phyloP scores from a whole-genome alignment of 1,140 invertebrate genomes.

The Apis florea region DNA sequence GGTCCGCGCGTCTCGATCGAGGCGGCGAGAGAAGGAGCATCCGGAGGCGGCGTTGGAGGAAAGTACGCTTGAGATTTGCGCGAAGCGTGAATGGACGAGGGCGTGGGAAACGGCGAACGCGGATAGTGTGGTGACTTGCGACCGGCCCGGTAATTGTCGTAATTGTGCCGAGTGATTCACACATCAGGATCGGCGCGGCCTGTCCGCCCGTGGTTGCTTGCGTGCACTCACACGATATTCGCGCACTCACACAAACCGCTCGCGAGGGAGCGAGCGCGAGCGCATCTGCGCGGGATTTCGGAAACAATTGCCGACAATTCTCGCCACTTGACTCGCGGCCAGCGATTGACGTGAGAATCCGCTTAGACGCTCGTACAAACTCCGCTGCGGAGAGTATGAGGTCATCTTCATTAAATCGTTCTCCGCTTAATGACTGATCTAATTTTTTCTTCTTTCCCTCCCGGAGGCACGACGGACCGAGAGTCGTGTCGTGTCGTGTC shows the following conservation, averaged over 20 bases:
- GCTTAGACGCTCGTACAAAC: slow-evolving; percentile 72
- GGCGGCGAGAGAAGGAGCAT: not conserved
- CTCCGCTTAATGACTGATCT: slow-evolving; percentile 80
- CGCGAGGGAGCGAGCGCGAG: slow-evolving; percentile 43
- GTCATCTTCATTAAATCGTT: slow-evolving; percentile 81
- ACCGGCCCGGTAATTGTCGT: slow-evolving; percentile 78
- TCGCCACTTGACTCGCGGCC: slow-evolving; percentile 79
- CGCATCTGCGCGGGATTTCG: slow-evolving; percentile 81
- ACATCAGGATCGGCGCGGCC: slow-evolving; percentile 75
- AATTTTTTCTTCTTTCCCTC: slow-evolving; percentile 70
- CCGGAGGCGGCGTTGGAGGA: slow-evolving; percentile 20
- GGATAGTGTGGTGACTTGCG: slow-evolving; percentile 74
- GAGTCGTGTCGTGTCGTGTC: too few species aligned
- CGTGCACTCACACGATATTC: slow-evolving; percentile 49
- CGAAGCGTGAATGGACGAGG: slow-evolving; percentile 77
- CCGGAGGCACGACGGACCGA: not conserved
- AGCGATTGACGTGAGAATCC: slow-evolving; percentile 81
- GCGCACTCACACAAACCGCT: slow-evolving; percentile 53
- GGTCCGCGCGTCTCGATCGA: not conserved
- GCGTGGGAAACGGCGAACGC: slow-evolving; percentile 78
- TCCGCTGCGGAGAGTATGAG: slow-evolving; percentile 77
- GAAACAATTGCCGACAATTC: slow-evolving; percentile 82
- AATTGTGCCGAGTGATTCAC: slow-evolving; percentile 81
- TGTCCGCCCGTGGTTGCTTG: slow-evolving; percentile 45
- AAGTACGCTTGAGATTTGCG: slow-evolving; percentile 76